These are phyloP conservation scores for Agelaius tricolor DNA, from an alignment of 2,113 vertebrate species.

Conservation along the genomic window DNA sequence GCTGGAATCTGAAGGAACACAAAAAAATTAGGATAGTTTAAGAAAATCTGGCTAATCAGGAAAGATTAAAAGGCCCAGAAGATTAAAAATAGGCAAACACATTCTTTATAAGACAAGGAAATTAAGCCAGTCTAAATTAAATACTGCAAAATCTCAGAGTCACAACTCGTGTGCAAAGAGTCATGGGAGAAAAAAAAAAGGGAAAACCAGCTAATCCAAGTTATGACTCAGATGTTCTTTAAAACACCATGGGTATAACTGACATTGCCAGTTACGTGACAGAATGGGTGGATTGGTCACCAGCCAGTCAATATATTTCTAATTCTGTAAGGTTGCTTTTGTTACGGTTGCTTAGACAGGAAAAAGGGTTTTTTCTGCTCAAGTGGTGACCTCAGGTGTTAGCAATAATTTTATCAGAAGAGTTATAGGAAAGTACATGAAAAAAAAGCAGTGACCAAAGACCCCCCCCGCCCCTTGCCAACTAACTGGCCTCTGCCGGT, in stretches of 20 bases:
- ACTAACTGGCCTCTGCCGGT: neutral
- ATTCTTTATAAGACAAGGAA: neutral
- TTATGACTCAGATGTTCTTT: neutral
- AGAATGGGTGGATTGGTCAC: neutral
- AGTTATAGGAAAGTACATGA: neutral
- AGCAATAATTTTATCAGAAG: neutral
- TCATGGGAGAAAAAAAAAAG: neutral
- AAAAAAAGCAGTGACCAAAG: neutral
- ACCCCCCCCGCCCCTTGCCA: fast-evolving
- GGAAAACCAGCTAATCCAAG: neutral
- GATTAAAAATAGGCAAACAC: neutral
- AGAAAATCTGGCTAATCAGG: neutral
- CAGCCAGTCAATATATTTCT: neutral
- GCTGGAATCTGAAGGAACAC: neutral
- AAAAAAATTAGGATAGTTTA: neutral
- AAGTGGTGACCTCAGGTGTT: neutral
- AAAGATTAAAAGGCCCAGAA: neutral
- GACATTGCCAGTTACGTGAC: neutral
- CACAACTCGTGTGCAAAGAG: neutral
- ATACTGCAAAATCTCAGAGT: neutral
- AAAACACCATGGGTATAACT: neutral
- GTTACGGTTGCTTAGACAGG: neutral
- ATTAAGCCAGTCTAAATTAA: neutral
- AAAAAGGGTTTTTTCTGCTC: neutral
- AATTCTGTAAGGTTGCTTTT: neutral